Conservation (phyloP, 2,113 vertebrate genomes). For the Excalfactoria chinensis region DNA sequence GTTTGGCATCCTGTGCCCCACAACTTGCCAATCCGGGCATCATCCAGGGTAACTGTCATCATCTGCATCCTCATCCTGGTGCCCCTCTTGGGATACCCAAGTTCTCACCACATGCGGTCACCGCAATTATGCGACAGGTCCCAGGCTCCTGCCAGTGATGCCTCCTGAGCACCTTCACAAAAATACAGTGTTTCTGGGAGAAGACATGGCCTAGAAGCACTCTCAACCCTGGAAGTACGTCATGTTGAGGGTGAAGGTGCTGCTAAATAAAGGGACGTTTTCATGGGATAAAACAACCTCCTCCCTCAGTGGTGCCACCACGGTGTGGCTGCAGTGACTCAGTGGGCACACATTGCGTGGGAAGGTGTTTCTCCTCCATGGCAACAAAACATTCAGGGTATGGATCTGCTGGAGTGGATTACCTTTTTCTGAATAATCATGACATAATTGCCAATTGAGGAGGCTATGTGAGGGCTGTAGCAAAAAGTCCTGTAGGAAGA, state of each 20-base stretch:
- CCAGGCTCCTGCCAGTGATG: not conserved
- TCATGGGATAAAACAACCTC: not conserved
- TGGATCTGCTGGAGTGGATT: not conserved
- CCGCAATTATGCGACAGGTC: not conserved
- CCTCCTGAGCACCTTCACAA: fast-evolving
- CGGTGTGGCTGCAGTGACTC: not conserved
- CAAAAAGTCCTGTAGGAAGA: fast-evolving
- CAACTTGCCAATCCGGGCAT: not conserved
- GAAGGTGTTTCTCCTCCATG: not conserved
- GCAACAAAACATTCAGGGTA: not conserved
- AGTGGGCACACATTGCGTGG: not conserved
- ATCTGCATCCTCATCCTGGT: not conserved
- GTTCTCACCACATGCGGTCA: not conserved
- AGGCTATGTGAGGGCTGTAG: not conserved
- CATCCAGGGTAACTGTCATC: not conserved
- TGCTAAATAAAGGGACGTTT: not conserved
- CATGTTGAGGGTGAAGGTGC: not conserved
- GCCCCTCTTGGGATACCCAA: not conserved
- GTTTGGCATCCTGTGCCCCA: not conserved
- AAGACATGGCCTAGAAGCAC: not conserved
- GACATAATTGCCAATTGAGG: fast-evolving
- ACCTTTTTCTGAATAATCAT: not conserved
- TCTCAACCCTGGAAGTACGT: not conserved
- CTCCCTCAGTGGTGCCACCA: fast-evolving
- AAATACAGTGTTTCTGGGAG: not conserved